These are phyloP conservation scores for Tethea ocularis DNA, from an alignment of 2,888 invertebrate genomes.

Conservation along the genomic window DNA sequence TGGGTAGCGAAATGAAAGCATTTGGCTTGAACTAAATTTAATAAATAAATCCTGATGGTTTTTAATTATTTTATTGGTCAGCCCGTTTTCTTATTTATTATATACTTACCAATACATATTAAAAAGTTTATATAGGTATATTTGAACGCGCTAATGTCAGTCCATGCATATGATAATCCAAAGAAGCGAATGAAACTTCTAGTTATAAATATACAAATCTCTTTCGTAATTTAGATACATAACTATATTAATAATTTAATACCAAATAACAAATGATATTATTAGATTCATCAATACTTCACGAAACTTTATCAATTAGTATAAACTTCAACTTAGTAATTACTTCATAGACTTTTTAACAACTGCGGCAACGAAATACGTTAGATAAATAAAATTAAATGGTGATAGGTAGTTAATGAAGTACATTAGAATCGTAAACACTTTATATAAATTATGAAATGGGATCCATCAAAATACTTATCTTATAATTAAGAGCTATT, in stretches of 20 bases:
- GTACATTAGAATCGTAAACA: neutral
- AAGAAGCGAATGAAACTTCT: no score
- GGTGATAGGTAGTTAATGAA: neutral
- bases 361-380: neutral
- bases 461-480: slow-evolving; percentile 4
- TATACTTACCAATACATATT: no score
- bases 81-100: no score
- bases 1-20: neutral
- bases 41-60: neutral
- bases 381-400: neutral
- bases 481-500: slow-evolving; percentile 20
- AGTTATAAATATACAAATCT: no score
- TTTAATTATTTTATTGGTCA: no score
- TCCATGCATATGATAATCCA: no score
- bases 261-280: no score
- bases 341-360: neutral
- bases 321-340: neutral
- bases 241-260: no score
- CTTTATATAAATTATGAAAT: neutral
- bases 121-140: no score
- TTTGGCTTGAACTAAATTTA: neutral
- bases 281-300: no score
- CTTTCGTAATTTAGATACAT: no score
- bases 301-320: neutral
- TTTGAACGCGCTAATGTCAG: no score